Percentiles rank a stretch among this genome's conserved stretches.
Conservation (phyloP, 2,797 vertebrate species). For the Hafferia zeledoni region DNA sequence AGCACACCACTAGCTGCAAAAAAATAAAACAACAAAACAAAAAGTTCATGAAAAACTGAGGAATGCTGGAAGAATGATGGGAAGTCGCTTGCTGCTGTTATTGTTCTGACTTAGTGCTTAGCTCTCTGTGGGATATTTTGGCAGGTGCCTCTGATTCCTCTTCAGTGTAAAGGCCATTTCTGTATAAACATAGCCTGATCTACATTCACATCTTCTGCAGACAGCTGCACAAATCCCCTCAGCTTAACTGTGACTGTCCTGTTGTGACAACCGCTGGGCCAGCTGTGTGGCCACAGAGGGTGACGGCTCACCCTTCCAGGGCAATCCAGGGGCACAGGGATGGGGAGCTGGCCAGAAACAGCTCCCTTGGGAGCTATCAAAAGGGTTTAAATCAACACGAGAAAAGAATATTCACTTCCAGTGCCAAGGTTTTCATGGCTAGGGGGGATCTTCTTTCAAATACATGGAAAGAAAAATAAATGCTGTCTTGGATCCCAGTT, state of each 20-base stretch:
- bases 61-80: slow-evolving; percentile 16
- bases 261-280: not conserved
- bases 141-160: slow-evolving; percentile 15
- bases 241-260: not conserved
- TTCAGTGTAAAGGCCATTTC: slow-evolving; percentile 3
- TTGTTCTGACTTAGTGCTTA: slow-evolving; percentile 21
- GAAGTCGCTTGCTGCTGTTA: not conserved
- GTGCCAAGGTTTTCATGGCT: slow-evolving; percentile 5
- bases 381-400: slow-evolving; percentile 6
- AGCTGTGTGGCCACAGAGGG: not conserved
- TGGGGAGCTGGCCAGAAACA: not conserved
- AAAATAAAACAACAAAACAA: not conserved
- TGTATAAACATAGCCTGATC: slow-evolving; percentile 30
- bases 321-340: not conserved
- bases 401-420: not conserved
- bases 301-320: slow-evolving; percentile 1
- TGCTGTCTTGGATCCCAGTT: not conserved
- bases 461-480: slow-evolving; percentile 26
- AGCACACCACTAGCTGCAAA: slow-evolving; percentile 85
- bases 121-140: slow-evolving; percentile 31
- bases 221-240: not conserved
- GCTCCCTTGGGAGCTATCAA: not conserved
- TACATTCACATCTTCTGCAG: not conserved
- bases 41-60: slow-evolving; percentile 38
- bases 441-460: not conserved